Base-by-base conservation (phyloP, 2,797 vertebrate genomes). In the Holocentrus rufus region DNA sequence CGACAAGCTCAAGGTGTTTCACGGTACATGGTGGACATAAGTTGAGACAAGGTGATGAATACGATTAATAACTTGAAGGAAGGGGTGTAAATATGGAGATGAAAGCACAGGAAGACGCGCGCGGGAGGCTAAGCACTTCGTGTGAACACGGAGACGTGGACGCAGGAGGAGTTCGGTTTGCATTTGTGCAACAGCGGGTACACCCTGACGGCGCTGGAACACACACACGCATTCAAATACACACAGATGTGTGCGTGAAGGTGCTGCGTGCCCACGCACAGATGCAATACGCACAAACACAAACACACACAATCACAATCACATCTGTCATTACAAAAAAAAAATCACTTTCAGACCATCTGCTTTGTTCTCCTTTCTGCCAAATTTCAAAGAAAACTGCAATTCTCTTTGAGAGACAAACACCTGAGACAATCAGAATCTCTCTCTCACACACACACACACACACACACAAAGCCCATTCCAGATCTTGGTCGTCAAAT, bases 1-100 rank as follows among this genome's bases (percentile, higher is more conserved):
- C 55, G 58, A 87, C 81, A 81, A 84, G 77, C 77, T 84, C 84
- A 89, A 89, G 85, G 77, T 88, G 80, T 85, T 85, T 84, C 62
- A 72, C 36, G 46, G 76, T 87, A 86, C 84, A 90, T 77, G 77
- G 68, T 82, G 81, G 83, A 88, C 85, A 87, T 76, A 75, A 84
- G 77, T 67, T 72, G 65, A 75, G 73, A 85, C 80, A 79, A 82
- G 81, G 59, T 25, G 5, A 76, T 87, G 81, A 83, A 90, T 88
- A 76, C 1, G 34, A 89, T 88, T 78, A 88, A 80, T 84, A 86
- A 79, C 76, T 44, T 84, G 77, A 65, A 39, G 50, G 34, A 76
- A 18, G 46, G 18, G 13, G 39, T 11, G 39, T 44, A 15, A 14
- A 44, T 22, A 53, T 18, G 22, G 20, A 22, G n/a, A 30, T 62